Evolutionary conservation across 2,888 invertebrate genomes (phyloP).

Genomic region (Hymenopus coronatus): DNA sequence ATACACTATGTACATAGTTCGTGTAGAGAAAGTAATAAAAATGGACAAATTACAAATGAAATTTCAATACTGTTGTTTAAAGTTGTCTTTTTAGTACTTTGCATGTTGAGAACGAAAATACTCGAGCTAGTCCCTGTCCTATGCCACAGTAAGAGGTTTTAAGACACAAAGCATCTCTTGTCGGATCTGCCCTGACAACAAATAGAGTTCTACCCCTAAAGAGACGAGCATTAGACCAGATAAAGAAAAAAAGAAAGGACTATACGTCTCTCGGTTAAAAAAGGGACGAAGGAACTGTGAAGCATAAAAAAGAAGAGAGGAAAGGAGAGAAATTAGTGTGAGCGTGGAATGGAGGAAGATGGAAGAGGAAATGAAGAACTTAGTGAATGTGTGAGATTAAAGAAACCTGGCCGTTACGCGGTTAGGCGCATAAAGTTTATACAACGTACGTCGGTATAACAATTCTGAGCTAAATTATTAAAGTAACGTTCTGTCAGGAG

Average conservation of each 20-base stretch:
- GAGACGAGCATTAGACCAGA: too few species aligned
- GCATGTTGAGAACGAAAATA: too few species aligned
- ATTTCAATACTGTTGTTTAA: too few species aligned
- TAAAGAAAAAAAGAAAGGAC: too few species aligned
- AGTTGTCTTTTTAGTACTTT: too few species aligned
- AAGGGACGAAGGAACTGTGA: too few species aligned
- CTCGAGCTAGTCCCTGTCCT: too few species aligned
- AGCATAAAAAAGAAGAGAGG: not conserved
- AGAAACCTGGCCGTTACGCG: not conserved
- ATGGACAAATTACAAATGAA: too few species aligned
- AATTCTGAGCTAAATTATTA: not conserved
- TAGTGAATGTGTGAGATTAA: not conserved
- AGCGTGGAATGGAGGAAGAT: not conserved
- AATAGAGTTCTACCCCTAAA: not conserved
- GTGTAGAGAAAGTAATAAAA: too few species aligned
- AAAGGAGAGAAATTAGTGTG: not conserved
- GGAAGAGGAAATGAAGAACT: not conserved
- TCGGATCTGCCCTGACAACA: not conserved
- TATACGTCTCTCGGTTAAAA: too few species aligned
- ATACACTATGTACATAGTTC: too few species aligned
- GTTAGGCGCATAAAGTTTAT: not conserved
- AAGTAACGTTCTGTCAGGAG: not conserved
- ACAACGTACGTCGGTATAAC: too few species aligned
- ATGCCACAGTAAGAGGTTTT: not conserved
- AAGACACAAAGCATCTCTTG: not conserved